These are phyloP conservation scores for Araneus ventricosus DNA, from an alignment of 1,140 invertebrate species.

Conservation along the genomic window DNA sequence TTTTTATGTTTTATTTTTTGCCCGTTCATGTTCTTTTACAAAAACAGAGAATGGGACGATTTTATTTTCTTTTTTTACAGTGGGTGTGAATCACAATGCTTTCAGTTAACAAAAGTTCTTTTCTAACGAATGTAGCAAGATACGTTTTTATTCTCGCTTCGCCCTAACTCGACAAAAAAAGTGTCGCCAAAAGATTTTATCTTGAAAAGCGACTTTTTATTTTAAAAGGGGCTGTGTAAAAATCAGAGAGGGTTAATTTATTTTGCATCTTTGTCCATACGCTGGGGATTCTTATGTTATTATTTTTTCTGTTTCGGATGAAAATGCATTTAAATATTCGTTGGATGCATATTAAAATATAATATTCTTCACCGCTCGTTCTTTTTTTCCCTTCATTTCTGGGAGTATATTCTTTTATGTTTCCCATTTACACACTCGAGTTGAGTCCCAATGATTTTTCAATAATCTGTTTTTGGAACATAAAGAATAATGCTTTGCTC, in stretches of 20 bases:
- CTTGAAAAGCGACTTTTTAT: neutral
- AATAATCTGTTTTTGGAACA: neutral
- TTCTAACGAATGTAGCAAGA: constrained; percentile 1
- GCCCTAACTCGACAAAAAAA: neutral
- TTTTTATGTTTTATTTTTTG: neutral
- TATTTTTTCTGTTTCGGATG: neutral
- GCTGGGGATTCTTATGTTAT: neutral
- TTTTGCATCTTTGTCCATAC: neutral
- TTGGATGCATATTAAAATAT: neutral
- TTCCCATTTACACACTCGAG: neutral
- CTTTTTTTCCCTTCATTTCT: neutral
- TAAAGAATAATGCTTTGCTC: no score
- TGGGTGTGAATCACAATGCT: constrained; percentile 29
- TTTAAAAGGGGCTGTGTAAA: constrained; percentile 16
- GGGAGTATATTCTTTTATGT: neutral
- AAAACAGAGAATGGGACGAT: neutral
- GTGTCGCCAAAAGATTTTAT: constrained; percentile 16
- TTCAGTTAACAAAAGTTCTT: constrained; percentile 44
- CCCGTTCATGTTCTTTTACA: neutral
- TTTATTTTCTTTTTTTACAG: neutral
- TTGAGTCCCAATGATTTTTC: neutral
- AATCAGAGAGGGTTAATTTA: constrained; percentile 16
- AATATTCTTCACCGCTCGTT: neutral
- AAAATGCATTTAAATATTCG: neutral
- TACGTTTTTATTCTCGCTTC: neutral